Conservation (phyloP, 1,140 invertebrate genomes). For the Hyles euphorbiae region DNA sequence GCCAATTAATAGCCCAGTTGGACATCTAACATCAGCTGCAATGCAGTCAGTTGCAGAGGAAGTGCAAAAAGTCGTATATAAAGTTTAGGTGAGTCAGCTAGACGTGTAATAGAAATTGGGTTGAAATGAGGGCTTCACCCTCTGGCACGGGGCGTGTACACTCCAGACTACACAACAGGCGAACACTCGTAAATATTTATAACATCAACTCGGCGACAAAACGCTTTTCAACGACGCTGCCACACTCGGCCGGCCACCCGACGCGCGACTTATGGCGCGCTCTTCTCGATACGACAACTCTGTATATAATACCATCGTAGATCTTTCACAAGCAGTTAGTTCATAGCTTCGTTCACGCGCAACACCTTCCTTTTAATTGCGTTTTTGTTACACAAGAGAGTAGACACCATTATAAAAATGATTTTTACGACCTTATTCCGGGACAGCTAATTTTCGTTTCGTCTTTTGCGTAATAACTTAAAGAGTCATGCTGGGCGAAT, state of each 20-base stretch:
- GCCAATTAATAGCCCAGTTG: too few species aligned
- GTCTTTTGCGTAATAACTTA: slow-evolving; percentile 49
- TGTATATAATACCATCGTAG: slow-evolving; percentile 1
- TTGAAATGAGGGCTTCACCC: background rate
- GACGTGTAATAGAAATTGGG: too few species aligned
- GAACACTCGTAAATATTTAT: slow-evolving; percentile 61
- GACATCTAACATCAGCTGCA: too few species aligned
- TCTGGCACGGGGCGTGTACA: slow-evolving; percentile 35
- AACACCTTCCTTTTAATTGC: slow-evolving; percentile 28
- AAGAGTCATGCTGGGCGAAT: slow-evolving; percentile 56
- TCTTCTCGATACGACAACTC: slow-evolving; percentile 30
- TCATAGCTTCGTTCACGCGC: slow-evolving; percentile 5
- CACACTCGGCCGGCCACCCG: slow-evolving; percentile 32
- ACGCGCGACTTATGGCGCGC: slow-evolving; percentile 48
- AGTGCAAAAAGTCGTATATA: too few species aligned
- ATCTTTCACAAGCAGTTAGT: too few species aligned
- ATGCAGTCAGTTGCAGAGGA: too few species aligned
- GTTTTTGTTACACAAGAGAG: slow-evolving; percentile 22
- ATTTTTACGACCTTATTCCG: slow-evolving; percentile 46
- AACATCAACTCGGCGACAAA: slow-evolving; percentile 48
- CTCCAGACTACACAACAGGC: slow-evolving; percentile 1
- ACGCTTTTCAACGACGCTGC: slow-evolving; percentile 48
- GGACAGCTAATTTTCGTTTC: slow-evolving; percentile 49
- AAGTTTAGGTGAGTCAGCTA: too few species aligned
- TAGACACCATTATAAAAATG: slow-evolving; percentile 23